These are phyloP conservation scores for Podarcis lilfordi DNA, from an alignment of 2,797 vertebrate genomes.

Conservation along the genomic window DNA sequence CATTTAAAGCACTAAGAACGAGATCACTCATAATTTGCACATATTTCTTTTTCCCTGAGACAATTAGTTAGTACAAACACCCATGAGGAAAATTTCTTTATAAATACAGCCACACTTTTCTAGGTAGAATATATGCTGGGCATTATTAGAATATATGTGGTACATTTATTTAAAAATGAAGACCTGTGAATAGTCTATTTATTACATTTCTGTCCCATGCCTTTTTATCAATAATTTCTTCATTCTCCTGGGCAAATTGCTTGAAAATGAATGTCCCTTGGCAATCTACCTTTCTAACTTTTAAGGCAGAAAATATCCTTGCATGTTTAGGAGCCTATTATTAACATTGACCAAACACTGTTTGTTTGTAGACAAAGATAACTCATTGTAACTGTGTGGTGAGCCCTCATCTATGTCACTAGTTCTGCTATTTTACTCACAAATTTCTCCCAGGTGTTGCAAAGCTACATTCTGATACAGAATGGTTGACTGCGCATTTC, in stretches of 20 bases:
- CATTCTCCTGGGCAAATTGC: background rate
- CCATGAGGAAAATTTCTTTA: background rate
- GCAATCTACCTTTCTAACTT: background rate
- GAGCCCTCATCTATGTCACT: background rate
- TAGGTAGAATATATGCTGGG: background rate
- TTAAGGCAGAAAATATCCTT: background rate
- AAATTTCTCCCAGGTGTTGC: background rate
- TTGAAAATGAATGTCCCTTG: background rate
- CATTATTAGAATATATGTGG: background rate
- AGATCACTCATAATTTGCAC: background rate
- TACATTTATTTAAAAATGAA: background rate
- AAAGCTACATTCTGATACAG: background rate
- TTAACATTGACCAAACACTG: background rate
- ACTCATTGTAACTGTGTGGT: background rate
- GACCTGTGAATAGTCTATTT: background rate
- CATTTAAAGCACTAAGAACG: background rate
- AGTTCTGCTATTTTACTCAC: background rate
- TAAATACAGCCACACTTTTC: background rate
- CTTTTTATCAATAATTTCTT: background rate
- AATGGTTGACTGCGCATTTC: background rate
- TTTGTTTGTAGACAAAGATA: background rate
- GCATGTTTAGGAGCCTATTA: background rate
- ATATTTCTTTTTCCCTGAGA: background rate
- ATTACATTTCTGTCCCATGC: background rate
- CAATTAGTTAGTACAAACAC: background rate